These are phyloP conservation scores for Actinernus sp. DNA, from an alignment of 92 coral and sea anemone genomes.

Conservation along the genomic window DNA sequence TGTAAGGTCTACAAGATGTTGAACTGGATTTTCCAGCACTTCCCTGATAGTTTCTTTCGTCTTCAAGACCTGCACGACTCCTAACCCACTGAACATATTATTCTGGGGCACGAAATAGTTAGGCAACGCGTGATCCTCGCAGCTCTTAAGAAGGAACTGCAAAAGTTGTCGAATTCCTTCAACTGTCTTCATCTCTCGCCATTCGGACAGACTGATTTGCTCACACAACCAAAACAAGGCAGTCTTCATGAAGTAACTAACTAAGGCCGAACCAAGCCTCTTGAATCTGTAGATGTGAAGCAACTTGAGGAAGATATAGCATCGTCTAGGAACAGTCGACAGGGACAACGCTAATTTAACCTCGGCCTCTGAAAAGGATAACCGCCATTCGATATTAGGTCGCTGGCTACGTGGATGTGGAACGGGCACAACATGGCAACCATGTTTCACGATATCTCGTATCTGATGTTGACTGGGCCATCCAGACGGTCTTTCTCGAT, in stretches of 20 bases:
- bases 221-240: conserved; percentile 31
- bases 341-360: conserved; percentile 20
- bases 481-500: conserved; percentile 30
- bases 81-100: too few relatives aligned
- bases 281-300: conserved; percentile 32
- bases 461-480: conserved; percentile 29
- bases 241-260: conserved; percentile 23
- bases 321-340: conserved; percentile 17
- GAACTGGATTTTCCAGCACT: too few relatives aligned
- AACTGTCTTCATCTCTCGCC: conserved; percentile 26
- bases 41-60: too few relatives aligned
- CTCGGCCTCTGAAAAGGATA: conserved; percentile 34
- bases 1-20: too few relatives aligned
- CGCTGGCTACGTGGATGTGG: conserved; percentile 19
- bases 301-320: conserved; percentile 26
- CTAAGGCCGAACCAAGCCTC: conserved; percentile 18
- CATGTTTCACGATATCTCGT: conserved; percentile 25
- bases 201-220: conserved; percentile 20
- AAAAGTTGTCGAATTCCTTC: too few relatives aligned
- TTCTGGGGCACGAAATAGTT: too few relatives aligned
- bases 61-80: too few relatives aligned
- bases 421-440: conserved; percentile 32
- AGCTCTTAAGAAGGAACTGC: too few relatives aligned
- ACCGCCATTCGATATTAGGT: conserved; percentile 34
- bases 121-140: too few relatives aligned